Conservation (phyloP, 2,113 vertebrate species). For the Addax nasomaculatus region DNA sequence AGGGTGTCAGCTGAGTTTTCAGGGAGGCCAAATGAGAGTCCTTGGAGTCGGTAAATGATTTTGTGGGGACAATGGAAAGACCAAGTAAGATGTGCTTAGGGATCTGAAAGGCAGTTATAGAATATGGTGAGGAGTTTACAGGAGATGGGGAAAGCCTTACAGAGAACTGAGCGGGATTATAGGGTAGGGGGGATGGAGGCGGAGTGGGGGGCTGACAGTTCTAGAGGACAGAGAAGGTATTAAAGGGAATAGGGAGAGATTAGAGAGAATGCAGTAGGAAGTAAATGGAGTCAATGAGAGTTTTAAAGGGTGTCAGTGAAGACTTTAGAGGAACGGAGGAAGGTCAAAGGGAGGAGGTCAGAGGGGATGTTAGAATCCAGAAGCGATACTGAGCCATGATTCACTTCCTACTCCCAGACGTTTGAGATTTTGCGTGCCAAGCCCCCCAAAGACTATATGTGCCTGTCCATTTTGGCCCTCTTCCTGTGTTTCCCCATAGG, state of each 20-base stretch:
- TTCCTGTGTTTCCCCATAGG: conserved; percentile 24
- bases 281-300: not conserved
- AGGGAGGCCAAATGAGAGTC: not conserved
- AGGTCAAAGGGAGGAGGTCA: not conserved
- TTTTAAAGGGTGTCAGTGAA: not conserved
- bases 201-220: not conserved
- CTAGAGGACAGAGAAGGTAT: not conserved
- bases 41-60: not conserved
- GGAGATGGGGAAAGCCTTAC: not conserved
- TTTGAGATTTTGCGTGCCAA: not conserved
- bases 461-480: not conserved
- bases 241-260: not conserved
- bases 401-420: not conserved
- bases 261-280: not conserved
- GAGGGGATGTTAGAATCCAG: not conserved
- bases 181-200: not conserved
- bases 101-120: not conserved
- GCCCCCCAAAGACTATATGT: not conserved
- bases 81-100: not conserved
- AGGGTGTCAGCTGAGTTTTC: not conserved
- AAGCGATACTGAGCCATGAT: not conserved
- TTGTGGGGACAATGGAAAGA: not conserved
- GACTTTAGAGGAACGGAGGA: not conserved
- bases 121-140: not conserved
- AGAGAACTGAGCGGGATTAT: not conserved